phyloP scores from a whole-genome alignment of 2,888 invertebrate species.

The Galeopsomyia nigrocyanea region DNA sequence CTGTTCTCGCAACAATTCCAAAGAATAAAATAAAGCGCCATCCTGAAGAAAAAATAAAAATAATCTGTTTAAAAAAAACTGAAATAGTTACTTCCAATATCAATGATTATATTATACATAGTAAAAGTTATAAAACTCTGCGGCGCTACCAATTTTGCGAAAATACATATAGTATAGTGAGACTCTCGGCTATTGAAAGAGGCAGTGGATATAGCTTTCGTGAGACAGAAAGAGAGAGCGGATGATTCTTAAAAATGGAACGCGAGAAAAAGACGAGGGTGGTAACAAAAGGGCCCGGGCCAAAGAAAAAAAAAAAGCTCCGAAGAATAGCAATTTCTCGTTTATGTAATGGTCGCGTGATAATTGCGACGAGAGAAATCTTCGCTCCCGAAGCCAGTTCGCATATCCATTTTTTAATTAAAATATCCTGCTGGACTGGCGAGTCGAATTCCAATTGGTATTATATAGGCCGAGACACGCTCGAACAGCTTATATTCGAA shows the following conservation, averaged over 20 bases:
- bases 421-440: slow-evolving; percentile 27
- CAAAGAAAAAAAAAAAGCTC: not conserved
- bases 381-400: slow-evolving; percentile 45
- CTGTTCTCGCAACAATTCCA: no score
- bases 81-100: slow-evolving; percentile 32
- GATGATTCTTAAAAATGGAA: not conserved
- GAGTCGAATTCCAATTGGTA: not conserved
- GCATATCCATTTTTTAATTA: slow-evolving; percentile 60
- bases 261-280: not conserved
- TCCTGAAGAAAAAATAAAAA: slow-evolving; percentile 12
- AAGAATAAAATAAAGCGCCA: slow-evolving; percentile 17
- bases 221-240: not conserved
- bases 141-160: slow-evolving; percentile 16
- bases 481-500: no score
- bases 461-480: no score
- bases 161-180: slow-evolving; percentile 19
- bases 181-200: slow-evolving; percentile 6
- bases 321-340: slow-evolving; percentile 21
- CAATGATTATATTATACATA: slow-evolving; percentile 42
- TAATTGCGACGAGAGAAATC: slow-evolving; percentile 49
- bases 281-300: not conserved
- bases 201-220: not conserved
- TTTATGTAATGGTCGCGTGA: slow-evolving; percentile 57
- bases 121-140: slow-evolving; percentile 28
- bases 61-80: not conserved